A percentile compares a stretch with the other conserved stretches of the same genome.
Evolutionary conservation across 1,140 invertebrate genomes (phyloP).

Genomic region (Kradibia gibbosae): DNA sequence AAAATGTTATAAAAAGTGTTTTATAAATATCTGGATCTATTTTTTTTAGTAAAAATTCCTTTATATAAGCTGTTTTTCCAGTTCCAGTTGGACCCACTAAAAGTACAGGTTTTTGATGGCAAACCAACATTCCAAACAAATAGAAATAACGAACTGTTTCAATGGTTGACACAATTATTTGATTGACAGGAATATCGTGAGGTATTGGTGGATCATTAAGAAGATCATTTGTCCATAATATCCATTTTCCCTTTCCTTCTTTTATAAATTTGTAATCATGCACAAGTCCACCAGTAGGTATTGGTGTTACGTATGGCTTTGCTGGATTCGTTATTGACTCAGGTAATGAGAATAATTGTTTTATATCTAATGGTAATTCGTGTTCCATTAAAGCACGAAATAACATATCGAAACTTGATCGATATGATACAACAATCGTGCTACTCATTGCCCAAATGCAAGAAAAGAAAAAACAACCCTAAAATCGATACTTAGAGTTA

Average conservation of each 20-base stretch:
- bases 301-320: slow-evolving; percentile 81
- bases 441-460: slow-evolving; percentile 93
- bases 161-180: slow-evolving; percentile 93
- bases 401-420: slow-evolving; percentile 85
- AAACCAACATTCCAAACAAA: slow-evolving; percentile 83
- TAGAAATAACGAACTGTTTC: slow-evolving; percentile 89
- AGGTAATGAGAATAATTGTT: slow-evolving; percentile 72
- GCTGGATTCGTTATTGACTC: slow-evolving; percentile 74
- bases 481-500: slow-evolving; percentile 50
- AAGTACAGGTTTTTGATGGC: slow-evolving; percentile 86
- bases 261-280: slow-evolving; percentile 94
- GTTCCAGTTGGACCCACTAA: slow-evolving; percentile 94
- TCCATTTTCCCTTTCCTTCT: slow-evolving; percentile 92
- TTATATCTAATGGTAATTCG: slow-evolving; percentile 78
- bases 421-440: slow-evolving; percentile 81
- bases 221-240: slow-evolving; percentile 89
- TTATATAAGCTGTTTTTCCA: slow-evolving; percentile 91
- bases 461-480: slow-evolving; percentile 94
- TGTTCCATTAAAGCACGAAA: slow-evolving; percentile 84
- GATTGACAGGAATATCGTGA: slow-evolving; percentile 91
- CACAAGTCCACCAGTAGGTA: slow-evolving; percentile 85
- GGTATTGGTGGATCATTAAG: slow-evolving; percentile 85
- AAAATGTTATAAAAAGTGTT: slow-evolving; percentile 92
- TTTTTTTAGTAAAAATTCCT: slow-evolving; percentile 88
- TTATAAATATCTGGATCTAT: slow-evolving; percentile 86